Evolutionary conservation across 2,888 invertebrate genomes (phyloP), one percentile per base, ranked within the genome.

Genomic region (Meiosimyza decipiens): DNA sequence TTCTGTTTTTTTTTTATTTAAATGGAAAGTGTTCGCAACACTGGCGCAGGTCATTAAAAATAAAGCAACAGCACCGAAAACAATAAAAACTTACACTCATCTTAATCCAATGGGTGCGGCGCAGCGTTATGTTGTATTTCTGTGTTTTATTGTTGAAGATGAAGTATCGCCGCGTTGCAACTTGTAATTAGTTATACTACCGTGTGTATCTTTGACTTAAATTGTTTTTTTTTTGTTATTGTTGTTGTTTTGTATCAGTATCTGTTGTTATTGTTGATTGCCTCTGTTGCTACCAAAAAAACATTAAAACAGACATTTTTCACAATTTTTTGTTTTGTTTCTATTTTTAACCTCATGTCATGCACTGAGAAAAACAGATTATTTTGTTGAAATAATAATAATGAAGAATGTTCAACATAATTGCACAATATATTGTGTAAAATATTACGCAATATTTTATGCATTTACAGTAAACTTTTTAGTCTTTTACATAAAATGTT

Each of bases 161-260:
- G 51, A 18, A 47, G 47, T 67, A 57, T 55, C 55, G n/a, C 55
- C 9, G 15, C n/a, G 51, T 71, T 79, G 76, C 77, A 79, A 74
- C 76, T 82, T 82, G 83, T 84, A 83, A 83, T 84, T 83, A 83
- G 83, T 80, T 83, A 76, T 79, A 81, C 82, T 81, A 78, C 82
- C 59, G 52, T 72, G 65, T 68, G 60, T 66, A 63, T 62, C 65
- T 66, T 22, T 72, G 52, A 40, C 40, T 40, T 40, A 40, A 40
- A 40, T 40, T 40, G 40, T 40, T 40, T 1, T 65, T n/a, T 15
- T 47, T 22, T 66, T 7, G 6, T 66, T 49, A 57, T 13, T 71
- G 71, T 57, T 28, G 9, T 40, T 40, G 40, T 52, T 55, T 28
- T 71, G 16, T 69, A 22, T 73, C 51, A 70, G 51, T 72, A 72